Percentiles rank a stretch among this genome's conserved stretches.
phyloP scores from a whole-genome alignment of 2,888 invertebrate genomes.

The Eubasilissa splendida region DNA sequence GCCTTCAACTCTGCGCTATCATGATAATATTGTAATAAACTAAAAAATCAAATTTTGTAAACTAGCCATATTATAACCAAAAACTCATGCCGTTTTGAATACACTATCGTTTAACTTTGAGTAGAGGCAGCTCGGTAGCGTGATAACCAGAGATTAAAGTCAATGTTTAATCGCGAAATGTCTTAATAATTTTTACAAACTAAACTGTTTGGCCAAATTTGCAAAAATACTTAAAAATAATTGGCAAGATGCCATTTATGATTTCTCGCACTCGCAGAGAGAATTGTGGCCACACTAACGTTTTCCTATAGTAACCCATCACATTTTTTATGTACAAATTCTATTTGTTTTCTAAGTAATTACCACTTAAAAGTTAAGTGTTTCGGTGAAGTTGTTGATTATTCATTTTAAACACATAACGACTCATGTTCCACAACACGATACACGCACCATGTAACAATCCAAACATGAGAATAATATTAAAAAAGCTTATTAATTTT shows the following conservation, averaged over 20 bases:
- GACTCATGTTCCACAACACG: background rate
- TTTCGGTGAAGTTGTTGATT: conserved; percentile 13
- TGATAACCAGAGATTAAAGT: conserved; percentile 44
- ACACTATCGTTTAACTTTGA: conserved; percentile 1
- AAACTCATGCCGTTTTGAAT: background rate
- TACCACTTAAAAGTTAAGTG: conserved; percentile 15
- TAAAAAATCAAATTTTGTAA: too few species aligned
- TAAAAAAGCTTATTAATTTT: too few species aligned
- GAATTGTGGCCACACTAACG: conserved; percentile 16
- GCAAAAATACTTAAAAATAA: conserved; percentile 46
- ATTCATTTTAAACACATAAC: conserved; percentile 1
- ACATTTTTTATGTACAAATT: background rate
- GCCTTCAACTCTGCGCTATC: too few species aligned
- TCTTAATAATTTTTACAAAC: conserved; percentile 41
- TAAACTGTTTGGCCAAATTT: conserved; percentile 40
- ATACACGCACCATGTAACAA: too few species aligned
- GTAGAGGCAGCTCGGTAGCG: conserved; percentile 18
- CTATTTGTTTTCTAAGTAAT: conserved; percentile 7
- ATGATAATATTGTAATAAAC: too few species aligned
- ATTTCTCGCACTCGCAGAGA: background rate
- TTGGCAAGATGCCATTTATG: conserved; percentile 45
- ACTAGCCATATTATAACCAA: background rate
- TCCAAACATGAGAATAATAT: too few species aligned
- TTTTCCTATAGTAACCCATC: background rate
- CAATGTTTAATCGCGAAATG: conserved; percentile 34